phyloP scores from a whole-genome alignment of 2,888 invertebrate species.

The Tineola bisselliella region DNA sequence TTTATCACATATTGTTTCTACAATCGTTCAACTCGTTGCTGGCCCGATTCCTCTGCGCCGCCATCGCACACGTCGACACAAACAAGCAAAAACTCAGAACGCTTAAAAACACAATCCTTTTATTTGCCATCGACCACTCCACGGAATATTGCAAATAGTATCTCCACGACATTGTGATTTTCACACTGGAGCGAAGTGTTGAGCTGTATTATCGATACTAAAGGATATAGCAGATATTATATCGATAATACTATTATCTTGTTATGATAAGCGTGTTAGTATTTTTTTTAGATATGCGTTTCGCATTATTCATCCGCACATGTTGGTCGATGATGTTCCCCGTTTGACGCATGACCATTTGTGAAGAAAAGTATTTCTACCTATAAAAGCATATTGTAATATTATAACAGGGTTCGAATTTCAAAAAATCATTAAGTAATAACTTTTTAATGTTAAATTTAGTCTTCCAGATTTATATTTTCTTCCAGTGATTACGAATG shows the following conservation, averaged over 20 bases:
- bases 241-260: not conserved
- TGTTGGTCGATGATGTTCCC: too few relatives aligned
- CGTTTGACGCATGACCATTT: too few relatives aligned
- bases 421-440: too few relatives aligned
- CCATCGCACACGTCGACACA: slow-evolving; percentile 42
- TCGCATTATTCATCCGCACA: too few relatives aligned
- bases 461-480: too few relatives aligned
- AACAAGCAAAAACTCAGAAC: slow-evolving; percentile 44
- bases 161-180: slow-evolving; percentile 27
- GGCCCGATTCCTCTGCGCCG: slow-evolving; percentile 40
- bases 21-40: slow-evolving; percentile 25
- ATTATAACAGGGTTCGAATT: too few relatives aligned
- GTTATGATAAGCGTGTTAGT: not conserved
- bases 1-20: not conserved
- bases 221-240: not conserved
- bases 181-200: not conserved
- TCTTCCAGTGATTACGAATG: too few relatives aligned
- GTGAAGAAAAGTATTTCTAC: too few relatives aligned
- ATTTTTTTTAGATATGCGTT: not conserved
- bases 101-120: slow-evolving; percentile 44
- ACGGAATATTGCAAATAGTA: slow-evolving; percentile 37
- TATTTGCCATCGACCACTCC: slow-evolving; percentile 49
- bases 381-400: too few relatives aligned
- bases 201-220: not conserved
- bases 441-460: too few relatives aligned